phyloP scores from a whole-genome alignment of 1,140 invertebrate genomes.

The Drosophila dunni region DNA sequence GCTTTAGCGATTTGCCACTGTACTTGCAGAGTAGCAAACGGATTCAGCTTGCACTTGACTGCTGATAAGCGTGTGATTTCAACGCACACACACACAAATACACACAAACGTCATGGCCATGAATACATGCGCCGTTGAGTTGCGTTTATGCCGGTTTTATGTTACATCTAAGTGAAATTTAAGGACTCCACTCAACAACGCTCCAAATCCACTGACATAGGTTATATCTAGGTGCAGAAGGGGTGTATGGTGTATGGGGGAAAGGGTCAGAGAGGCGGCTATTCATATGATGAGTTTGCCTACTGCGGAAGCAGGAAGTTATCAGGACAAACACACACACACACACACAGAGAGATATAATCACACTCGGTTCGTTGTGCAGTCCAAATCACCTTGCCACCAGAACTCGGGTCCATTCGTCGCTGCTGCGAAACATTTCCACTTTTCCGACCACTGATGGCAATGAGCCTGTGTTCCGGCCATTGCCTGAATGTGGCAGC shows the following conservation, averaged over 20 bases:
- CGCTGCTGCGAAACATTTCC: constrained; percentile 74
- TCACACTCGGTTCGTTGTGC: constrained; percentile 40
- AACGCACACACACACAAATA: constrained; percentile 38
- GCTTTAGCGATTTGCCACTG: constrained; percentile 77
- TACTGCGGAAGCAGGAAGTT: constrained; percentile 75
- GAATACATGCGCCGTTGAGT: constrained; percentile 77
- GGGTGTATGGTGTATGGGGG: constrained; percentile 1
- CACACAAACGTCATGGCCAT: constrained; percentile 59
- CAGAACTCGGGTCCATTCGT: constrained; percentile 19
- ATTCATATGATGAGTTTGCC: constrained; percentile 77
- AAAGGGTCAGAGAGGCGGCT: constrained; percentile 39
- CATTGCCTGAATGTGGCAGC: constrained; percentile 37
- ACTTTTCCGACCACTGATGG: constrained; percentile 63
- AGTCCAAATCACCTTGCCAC: constrained; percentile 30
- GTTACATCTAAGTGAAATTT: constrained; percentile 83
- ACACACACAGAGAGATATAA: constrained; percentile 18
- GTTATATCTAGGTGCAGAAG: constrained; percentile 40
- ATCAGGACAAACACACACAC: constrained; percentile 58
- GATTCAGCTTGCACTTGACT: constrained; percentile 81
- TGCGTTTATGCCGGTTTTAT: constrained; percentile 80
- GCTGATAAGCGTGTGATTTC: constrained; percentile 81
- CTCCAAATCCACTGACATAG: constrained; percentile 70
- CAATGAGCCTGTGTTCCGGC: constrained; percentile 31
- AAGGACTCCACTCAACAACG: constrained; percentile 76
- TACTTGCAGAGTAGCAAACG: constrained; percentile 63